phyloP scores from a whole-genome alignment of 1,140 invertebrate species.

The Papilio helenus region DNA sequence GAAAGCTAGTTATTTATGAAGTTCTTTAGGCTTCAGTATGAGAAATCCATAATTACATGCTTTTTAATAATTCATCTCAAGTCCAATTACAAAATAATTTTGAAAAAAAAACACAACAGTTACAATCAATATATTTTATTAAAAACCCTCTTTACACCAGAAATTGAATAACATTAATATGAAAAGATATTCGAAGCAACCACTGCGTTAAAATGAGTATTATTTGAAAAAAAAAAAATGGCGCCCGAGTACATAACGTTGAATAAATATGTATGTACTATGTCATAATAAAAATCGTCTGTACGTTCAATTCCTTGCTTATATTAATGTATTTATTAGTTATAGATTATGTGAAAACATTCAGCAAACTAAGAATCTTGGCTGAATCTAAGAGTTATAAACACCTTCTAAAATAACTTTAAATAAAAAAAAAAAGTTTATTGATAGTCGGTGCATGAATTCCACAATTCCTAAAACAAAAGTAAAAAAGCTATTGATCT shows the following conservation, averaged over 20 bases:
- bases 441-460: too few relatives aligned
- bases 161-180: conserved; percentile 40
- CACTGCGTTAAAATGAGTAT: conserved; percentile 52
- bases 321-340: not conserved
- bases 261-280: not conserved
- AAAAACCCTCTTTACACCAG: conserved; percentile 49
- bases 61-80: too few relatives aligned
- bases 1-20: too few relatives aligned
- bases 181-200: conserved; percentile 46
- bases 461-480: too few relatives aligned
- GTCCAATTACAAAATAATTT: not conserved
- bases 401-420: too few relatives aligned
- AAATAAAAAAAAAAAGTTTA: too few relatives aligned
- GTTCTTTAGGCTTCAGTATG: not conserved
- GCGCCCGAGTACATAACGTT: conserved; percentile 29
- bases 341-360: not conserved
- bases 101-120: conserved; percentile 18
- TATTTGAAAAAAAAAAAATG: conserved; percentile 38
- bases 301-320: not conserved
- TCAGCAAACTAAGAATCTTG: too few relatives aligned
- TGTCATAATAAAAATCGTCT: not conserved
- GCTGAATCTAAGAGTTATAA: too few relatives aligned
- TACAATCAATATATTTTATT: conserved; percentile 49
- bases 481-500: too few relatives aligned
- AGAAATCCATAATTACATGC: not conserved